Percentiles rank a stretch among this genome's conserved stretches.
phyloP scores from a whole-genome alignment of 2,888 invertebrate genomes.

The Netelia melanura region DNA sequence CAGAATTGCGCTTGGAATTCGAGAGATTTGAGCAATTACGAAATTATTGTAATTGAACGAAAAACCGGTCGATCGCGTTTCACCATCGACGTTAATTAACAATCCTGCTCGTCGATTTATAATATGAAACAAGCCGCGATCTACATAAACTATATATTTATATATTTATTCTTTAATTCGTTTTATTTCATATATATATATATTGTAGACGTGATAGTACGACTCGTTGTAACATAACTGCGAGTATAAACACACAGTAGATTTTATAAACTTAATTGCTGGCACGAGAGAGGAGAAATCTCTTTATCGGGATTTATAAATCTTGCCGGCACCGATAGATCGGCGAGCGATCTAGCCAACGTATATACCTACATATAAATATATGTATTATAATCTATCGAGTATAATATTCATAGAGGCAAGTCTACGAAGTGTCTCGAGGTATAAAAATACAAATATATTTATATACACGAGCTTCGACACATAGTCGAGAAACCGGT shows the following conservation, averaged over 20 bases:
- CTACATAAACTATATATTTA: background rate
- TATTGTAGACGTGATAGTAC: slow-evolving; percentile 25
- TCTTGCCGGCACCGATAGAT: slow-evolving; percentile 60
- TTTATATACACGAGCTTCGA: slow-evolving; percentile 34
- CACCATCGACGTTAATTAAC: slow-evolving; percentile 35
- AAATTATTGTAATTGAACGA: slow-evolving; percentile 35
- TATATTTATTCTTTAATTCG: background rate
- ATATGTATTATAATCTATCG: slow-evolving; percentile 30
- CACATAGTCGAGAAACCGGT: slow-evolving; percentile 55
- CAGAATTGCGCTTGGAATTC: background rate
- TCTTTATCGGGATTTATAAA: slow-evolving; percentile 66
- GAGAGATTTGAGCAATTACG: background rate
- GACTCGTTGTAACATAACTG: slow-evolving; percentile 22
- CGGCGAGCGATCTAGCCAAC: slow-evolving; percentile 38
- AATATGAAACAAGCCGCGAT: background rate
- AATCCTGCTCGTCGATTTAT: background rate
- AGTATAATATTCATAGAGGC: slow-evolving; percentile 16
- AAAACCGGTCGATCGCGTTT: slow-evolving; percentile 28
- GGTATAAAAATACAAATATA: slow-evolving; percentile 2
- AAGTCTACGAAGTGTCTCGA: slow-evolving; percentile 17
- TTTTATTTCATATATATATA: background rate
- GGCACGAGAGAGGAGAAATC: slow-evolving; percentile 60
- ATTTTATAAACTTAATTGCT: slow-evolving; percentile 64
- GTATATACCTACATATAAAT: slow-evolving; percentile 21
- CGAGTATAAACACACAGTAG: slow-evolving; percentile 50